Base-by-base conservation (phyloP, 2,797 vertebrate genomes). In the Craterocephalus amniculus region DNA sequence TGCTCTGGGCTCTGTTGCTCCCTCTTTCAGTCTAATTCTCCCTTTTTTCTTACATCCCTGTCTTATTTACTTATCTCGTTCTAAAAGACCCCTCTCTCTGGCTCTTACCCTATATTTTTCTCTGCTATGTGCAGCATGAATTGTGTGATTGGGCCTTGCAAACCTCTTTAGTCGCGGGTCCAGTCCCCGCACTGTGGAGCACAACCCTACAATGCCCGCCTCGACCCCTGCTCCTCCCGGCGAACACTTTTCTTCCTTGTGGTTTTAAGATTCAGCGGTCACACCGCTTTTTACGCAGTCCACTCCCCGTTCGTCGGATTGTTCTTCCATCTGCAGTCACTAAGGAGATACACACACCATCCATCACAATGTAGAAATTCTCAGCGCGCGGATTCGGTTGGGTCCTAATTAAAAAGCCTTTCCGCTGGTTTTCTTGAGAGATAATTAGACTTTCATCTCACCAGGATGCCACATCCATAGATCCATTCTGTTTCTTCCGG, bases 361-460 rank as follows among this genome's bases (percentile, higher is more conserved):
- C 96, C 95, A 97, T 97, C 96, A 97, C 96, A 95, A 97, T 96
- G 96, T 93, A 95, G 94, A 95, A 95, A 97, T 97, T 96, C 96
- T 96, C 95, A 94, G 93, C 62, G 94, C 94, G 74, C 91, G 89
- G 95, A 96, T 96, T 95, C 92, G 92, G 95, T 94, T 88, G 92
- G 93, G 93, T 94, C 96, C 96, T 98, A 99, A 98, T 99, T 99
- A 99, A 98, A 93, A 91, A 96, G 94, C 95, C 94, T 96, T 96
- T 96, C 95, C 95, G 95, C 95, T 95, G 94, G 95, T 96, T 97
- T 97, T 96, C 95, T 89, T 80, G 76, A 93, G 93, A 95, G 96
- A 97, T 98, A 97, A 99, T 98, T 98, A 97, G 96, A 96, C 96
- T 98, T 98, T 98, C 96, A 98, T 98, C 97, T 98, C 96, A 95